A percentile compares a stretch with the other conserved stretches of the same genome.
Conservation (phyloP, 2,888 invertebrate species). For the Carpatolechia fugitivella region DNA sequence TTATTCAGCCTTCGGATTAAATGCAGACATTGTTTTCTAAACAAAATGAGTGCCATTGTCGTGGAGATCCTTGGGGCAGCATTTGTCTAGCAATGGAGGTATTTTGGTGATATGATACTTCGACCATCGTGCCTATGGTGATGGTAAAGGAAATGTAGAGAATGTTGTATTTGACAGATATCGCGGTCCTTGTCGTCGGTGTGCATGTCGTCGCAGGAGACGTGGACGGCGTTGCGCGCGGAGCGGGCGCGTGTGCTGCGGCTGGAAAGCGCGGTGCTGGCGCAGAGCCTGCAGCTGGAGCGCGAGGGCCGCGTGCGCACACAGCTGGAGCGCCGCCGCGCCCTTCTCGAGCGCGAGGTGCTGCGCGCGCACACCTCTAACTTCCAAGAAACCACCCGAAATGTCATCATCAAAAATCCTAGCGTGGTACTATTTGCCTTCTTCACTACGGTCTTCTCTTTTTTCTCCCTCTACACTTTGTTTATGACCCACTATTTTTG, state of each 20-base stretch:
- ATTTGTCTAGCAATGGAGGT: no score
- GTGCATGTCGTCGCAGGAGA: constrained; percentile 55
- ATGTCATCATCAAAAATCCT: constrained; percentile 35
- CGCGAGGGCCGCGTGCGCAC: constrained; percentile 63
- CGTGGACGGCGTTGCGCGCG: constrained; percentile 60
- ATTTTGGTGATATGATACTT: no score
- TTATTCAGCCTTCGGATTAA: no score
- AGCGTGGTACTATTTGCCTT: constrained; percentile 37
- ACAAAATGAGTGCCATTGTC: no score
- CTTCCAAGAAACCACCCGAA: constrained; percentile 22
- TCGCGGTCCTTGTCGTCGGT: constrained; percentile 56
- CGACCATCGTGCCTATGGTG: neutral
- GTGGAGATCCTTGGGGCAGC: no score
- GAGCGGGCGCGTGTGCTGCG: constrained; percentile 62
- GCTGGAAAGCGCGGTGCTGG: constrained; percentile 61
- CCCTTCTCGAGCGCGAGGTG: constrained; percentile 56
- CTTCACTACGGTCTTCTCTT: constrained; percentile 8
- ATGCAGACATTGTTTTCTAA: no score
- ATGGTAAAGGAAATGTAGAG: neutral
- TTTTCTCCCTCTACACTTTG: neutral
- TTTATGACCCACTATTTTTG: neutral
- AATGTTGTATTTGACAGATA: constrained; percentile 35
- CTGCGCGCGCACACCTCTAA: constrained; percentile 38
- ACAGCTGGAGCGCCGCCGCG: constrained; percentile 58
- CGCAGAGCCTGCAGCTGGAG: constrained; percentile 60